These are phyloP conservation scores for Phaedon cochleariae DNA, from an alignment of 2,888 invertebrate genomes.

Conservation along the genomic window DNA sequence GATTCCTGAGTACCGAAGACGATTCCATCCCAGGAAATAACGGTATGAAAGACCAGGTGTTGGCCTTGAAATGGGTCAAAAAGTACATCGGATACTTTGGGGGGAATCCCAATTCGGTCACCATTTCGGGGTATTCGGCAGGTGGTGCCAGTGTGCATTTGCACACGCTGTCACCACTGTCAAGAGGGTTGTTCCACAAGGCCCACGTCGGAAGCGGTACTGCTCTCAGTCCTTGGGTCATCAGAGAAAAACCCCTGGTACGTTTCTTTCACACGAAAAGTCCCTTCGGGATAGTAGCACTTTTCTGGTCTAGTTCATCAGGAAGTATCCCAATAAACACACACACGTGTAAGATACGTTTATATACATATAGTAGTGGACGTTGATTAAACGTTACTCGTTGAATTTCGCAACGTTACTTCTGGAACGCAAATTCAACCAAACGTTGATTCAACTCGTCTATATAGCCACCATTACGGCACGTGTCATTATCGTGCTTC, in stretches of 20 bases:
- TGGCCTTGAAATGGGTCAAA: slow-evolving; percentile 72
- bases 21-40: slow-evolving; percentile 73
- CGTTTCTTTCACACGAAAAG: no score
- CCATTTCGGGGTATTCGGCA: slow-evolving; percentile 68
- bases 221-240: not conserved
- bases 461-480: no score
- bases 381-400: no score
- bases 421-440: no score
- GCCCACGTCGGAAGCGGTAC: not conserved
- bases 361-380: no score
- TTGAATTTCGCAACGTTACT: no score
- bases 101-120: slow-evolving; percentile 72
- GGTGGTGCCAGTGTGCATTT: slow-evolving; percentile 57
- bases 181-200: slow-evolving; percentile 39
- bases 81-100: slow-evolving; percentile 74
- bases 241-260: not conserved
- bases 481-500: no score
- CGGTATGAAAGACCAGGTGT: slow-evolving; percentile 77
- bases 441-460: no score
- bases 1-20: slow-evolving; percentile 70
- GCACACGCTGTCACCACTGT: slow-evolving; percentile 55
- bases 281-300: no score
- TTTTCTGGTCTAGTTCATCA: no score
- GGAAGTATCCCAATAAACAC: no score
- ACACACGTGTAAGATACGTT: no score